A percentile compares a stretch with the other conserved stretches of the same genome.
These are phyloP conservation scores for Tinea pellionella DNA, from an alignment of 2,888 invertebrate species.

Conservation along the genomic window DNA sequence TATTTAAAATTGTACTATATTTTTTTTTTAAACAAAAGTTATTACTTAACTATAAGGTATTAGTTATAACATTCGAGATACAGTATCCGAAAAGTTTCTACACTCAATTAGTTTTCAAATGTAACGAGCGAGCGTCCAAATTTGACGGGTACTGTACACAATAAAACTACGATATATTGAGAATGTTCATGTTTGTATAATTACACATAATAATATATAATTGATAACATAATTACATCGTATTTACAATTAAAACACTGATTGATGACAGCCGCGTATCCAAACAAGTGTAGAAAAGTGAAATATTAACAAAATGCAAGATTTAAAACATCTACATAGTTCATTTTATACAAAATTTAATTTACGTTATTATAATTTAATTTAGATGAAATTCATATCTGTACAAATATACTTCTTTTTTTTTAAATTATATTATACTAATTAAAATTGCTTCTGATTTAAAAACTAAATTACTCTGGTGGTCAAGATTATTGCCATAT, in stretches of 20 bases:
- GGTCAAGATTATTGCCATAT: too few relatives aligned
- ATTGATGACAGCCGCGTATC: not conserved
- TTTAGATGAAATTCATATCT: conserved; percentile 55
- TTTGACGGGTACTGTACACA: not conserved
- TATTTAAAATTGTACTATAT: too few relatives aligned
- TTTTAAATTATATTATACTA: too few relatives aligned
- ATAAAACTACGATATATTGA: conserved; percentile 36
- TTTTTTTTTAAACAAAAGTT: too few relatives aligned
- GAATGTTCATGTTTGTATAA: conserved; percentile 65
- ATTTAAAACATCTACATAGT: conserved; percentile 43
- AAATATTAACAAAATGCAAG: conserved; percentile 59
- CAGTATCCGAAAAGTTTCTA: too few relatives aligned
- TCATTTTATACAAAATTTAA: conserved; percentile 49
- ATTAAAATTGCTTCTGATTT: too few relatives aligned
- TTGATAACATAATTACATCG: conserved; percentile 68
- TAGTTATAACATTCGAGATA: too few relatives aligned
- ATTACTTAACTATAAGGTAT: too few relatives aligned
- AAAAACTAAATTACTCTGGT: too few relatives aligned
- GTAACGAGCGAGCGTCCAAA: not conserved
- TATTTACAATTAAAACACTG: conserved; percentile 60
- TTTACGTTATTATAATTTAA: conserved; percentile 54
- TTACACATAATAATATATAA: conserved; percentile 67
- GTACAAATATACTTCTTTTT: conserved; percentile 43
- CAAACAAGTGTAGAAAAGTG: conserved; percentile 18
- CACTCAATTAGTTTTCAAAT: too few relatives aligned